Conservation (phyloP, 2,797 vertebrate species). For the Manis pentadactyla region DNA sequence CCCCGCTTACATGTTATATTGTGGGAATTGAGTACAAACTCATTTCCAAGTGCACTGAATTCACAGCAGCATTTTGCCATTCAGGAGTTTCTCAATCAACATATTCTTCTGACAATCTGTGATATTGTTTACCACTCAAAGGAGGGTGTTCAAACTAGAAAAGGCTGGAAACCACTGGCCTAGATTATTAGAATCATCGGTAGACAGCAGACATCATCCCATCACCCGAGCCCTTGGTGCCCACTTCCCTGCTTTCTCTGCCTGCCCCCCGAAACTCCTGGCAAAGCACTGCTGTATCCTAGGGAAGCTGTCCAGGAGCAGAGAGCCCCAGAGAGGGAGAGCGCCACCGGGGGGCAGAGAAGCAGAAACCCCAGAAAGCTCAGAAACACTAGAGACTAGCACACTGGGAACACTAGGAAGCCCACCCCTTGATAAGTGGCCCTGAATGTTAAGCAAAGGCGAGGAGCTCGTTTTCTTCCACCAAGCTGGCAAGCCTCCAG, state of each 20-base stretch:
- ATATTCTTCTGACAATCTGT: neutral
- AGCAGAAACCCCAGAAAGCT: neutral
- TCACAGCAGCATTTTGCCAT: neutral
- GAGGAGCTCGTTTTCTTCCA: neutral
- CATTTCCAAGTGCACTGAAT: neutral
- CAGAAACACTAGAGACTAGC: too few relatives aligned
- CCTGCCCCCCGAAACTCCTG: neutral
- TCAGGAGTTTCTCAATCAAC: neutral
- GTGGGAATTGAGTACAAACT: neutral
- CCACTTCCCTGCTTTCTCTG: neutral
- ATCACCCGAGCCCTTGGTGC: neutral
- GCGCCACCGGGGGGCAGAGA: neutral
- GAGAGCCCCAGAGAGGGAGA: neutral
- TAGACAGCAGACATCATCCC: neutral
- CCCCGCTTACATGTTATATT: neutral
- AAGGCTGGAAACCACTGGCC: neutral
- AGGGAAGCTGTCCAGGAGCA: neutral
- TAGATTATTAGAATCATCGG: neutral
- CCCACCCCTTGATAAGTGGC: neutral
- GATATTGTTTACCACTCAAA: neutral
- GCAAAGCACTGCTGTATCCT: neutral
- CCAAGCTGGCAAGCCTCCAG: neutral
- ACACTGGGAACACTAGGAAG: too few relatives aligned
- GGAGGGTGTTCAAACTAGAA: neutral
- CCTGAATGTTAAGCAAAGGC: neutral